Evolutionary conservation across 2,113 vertebrate species (phyloP), one percentile per base, ranked within the genome.

Genomic region (Porphyrio hochstetteri): DNA sequence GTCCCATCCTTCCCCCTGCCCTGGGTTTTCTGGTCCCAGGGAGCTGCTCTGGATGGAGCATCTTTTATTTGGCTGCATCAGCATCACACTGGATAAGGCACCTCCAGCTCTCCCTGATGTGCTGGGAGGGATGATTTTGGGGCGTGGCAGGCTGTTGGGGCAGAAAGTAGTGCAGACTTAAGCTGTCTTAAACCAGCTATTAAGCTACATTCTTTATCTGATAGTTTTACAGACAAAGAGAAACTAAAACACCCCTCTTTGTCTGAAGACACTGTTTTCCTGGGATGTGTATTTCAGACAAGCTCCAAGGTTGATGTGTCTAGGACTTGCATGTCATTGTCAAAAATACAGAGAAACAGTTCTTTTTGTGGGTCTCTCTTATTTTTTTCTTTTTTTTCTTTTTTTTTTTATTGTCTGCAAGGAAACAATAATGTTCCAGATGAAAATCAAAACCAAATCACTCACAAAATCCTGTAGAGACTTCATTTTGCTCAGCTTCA

Each of bases 381-480:
- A n/a, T n/a, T n/a, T n/a, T n/a, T n/a, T n/a, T n/a, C n/a, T n/a
- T n/a, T n/a, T 80, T 52, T 27, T 52, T 60, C 11, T 48, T 48
- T 21, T 84, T 28, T n/a, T 80, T 52, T 24, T 56, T 60, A 38
- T 44, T 88, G 21, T 86, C 55, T 23, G 4, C 69, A n/a, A 94
- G n/a, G 88, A 96, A 95, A 86, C 40, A 90, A 55, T 80, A 92
- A 77, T 50, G 18, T 55, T 75, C 46, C 57, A 81, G 88, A 86
- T 36, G 27, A 96, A 93, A 93, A 79, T 61, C 69, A 5, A 4
- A 91, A 84, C 11, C 65, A 84, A 94, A 56, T 86, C 60, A 36
- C 35, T 76, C 69, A 25, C 65, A 76, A 93, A 96, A 94, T 79
- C 53, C 77, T 88, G 53, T 65, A 84, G 77, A 81, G 72, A 59